Evolutionary conservation across 2,888 invertebrate genomes (phyloP), one percentile per base, ranked within the genome.

Genomic region (Criorhina ranunculi): DNA sequence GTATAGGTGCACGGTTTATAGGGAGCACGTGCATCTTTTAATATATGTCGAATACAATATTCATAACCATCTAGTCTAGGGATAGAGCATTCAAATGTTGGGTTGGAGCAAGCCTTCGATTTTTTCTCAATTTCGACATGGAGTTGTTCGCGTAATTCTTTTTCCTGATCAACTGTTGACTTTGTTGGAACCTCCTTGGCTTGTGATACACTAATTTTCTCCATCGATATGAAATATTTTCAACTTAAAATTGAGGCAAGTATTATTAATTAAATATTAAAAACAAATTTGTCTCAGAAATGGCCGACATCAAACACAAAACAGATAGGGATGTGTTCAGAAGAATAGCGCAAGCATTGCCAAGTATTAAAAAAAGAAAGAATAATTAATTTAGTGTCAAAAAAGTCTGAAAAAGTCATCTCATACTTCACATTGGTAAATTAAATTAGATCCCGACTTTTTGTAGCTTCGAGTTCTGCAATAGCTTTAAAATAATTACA

Each of bases 1-100:
- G 95, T 93, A 90, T 94, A 95, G 0, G 94, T 93, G 90, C 98
- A 99, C 87, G 96, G 96, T 83, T 94, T 95, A 90, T 95, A 99
- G 0, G 98, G 97, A 0, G 98, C 97, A 9, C 92, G 93, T 5
- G 95, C 94, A 90, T 98, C 98, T 87, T 95, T 94, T 60, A 98
- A 92, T 86, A 98, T 96, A 88, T 98, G 98, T 3, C 95, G 93
- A 4, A 94, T 93, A 90, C 98, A 98, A 91, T 95, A 96, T 80
- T 94, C 94, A 86, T 95, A 95, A 0, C 95, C 95, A 7, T 95
- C 94, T 0, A 97, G 90, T 51, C 95, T 93, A 0, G 94, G 93
- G 31, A 95, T 93, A 0, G 93, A 93, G 87, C 96, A 96, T 75
- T 95, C 94, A 88, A 95, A 95, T 0, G 93, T 93, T 35, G 93